Evolutionary conservation across 2,888 invertebrate species (phyloP), one percentile per base, ranked within the genome.

Genomic region (Xestia xanthographa): DNA sequence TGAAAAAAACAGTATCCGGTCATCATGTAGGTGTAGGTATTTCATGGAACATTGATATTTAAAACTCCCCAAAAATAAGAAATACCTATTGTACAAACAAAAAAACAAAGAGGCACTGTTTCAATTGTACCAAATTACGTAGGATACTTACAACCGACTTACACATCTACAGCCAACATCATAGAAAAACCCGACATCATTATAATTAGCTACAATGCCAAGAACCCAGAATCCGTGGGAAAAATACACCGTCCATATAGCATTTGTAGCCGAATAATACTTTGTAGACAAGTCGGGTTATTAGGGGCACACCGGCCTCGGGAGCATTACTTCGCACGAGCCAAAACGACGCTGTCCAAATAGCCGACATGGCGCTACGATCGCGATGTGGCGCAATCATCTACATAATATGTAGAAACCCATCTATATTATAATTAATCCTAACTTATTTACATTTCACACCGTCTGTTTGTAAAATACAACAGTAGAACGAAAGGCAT

Each of bases 151-250:
- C n/a, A n/a, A n/a, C n/a, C n/a, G n/a, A n/a, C n/a, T n/a, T n/a
- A n/a, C n/a, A n/a, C 74, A 77, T 68, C 75, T 22, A 66, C 17
- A 45, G 38, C 38, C 26, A n/a, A 75, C 48, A 53, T 34, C 41
- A 71, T 69, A 70, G 79, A 60, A 79, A 83, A 75, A 74, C 66
- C 58, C 75, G 72, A 80, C 77, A 72, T 84, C 74, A 81, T 85
- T 84, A 82, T 81, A 87, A 87, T 80, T 85, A 87, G 79, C 77
- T 63, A 78, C 74, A 78, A 81, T 86, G 86, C 80, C 83, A 87
- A 86, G 77, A 88, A 83, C 79, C 69, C 75, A 73, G 75, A 85
- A 80, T 75, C 82, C 83, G 86, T 88, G 85, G 84, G 84, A 88
- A 89, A 69, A 86, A 86, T 77, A 81, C 72, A 58, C 58, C 72